Conservation (phyloP, 2,888 invertebrate genomes). For the Melanotus villosus region DNA sequence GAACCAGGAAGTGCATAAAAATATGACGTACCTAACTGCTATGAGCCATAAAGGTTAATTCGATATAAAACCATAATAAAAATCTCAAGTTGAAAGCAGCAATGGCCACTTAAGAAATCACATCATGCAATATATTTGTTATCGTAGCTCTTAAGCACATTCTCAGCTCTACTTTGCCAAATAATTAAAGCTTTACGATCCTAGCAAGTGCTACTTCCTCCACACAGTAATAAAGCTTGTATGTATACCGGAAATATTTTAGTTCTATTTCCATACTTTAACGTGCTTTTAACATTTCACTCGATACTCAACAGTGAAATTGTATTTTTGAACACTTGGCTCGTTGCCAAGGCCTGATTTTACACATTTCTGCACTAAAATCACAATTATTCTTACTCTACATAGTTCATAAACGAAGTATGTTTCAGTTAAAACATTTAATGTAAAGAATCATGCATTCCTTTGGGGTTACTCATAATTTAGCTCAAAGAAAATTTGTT, state of each 20-base stretch:
- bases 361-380: slow-evolving; percentile 48
- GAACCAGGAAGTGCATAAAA: slow-evolving; percentile 3
- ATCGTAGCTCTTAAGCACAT: background rate
- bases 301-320: slow-evolving; percentile 40
- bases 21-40: background rate
- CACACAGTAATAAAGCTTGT: background rate
- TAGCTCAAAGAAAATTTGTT: background rate
- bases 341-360: slow-evolving; percentile 48
- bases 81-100: background rate
- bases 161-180: background rate
- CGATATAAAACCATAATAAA: background rate
- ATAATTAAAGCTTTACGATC: background rate
- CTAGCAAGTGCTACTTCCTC: slow-evolving; percentile 1
- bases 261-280: slow-evolving; percentile 40
- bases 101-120: background rate
- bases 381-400: slow-evolving; percentile 31
- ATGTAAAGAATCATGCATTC: slow-evolving; percentile 13
- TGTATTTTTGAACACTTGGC: slow-evolving; percentile 54
- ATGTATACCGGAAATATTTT: slow-evolving; percentile 36
- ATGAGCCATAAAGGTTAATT: background rate
- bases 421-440: slow-evolving; percentile 4
- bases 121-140: background rate
- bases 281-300: slow-evolving; percentile 40
- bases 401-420: slow-evolving; percentile 17
- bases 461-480: slow-evolving; percentile 2